A percentile compares a stretch with the other conserved stretches of the same genome.
These are phyloP conservation scores for Tetrax tetrax DNA, from an alignment of 2,113 vertebrate species.

Conservation along the genomic window DNA sequence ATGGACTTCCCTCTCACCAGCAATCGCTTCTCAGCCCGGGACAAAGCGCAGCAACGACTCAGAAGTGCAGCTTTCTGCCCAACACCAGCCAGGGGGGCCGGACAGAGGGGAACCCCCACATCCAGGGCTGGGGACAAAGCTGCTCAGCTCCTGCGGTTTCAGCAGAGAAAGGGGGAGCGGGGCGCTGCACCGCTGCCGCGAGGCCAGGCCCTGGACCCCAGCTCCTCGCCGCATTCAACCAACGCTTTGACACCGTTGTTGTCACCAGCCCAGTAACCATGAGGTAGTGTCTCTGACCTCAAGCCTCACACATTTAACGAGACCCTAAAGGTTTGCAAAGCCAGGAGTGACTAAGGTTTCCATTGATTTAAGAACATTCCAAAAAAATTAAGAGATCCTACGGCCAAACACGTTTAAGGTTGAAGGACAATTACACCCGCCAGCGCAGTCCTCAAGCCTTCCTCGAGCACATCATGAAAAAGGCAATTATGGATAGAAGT, in stretches of 20 bases:
- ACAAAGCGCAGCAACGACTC: neutral
- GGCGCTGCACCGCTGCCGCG: accelerated
- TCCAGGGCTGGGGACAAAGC: neutral
- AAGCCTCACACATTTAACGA: conserved; percentile 8
- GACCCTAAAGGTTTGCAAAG: conserved; percentile 26
- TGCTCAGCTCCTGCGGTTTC: neutral
- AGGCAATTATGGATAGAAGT: neutral
- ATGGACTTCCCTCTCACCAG: neutral
- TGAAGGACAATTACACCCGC: neutral
- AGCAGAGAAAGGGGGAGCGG: neutral
- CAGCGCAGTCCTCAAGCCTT: neutral
- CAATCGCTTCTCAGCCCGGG: accelerated
- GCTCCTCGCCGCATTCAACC: neutral
- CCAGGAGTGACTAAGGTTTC: conserved; percentile 47
- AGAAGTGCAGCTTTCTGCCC: neutral
- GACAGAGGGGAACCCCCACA: neutral
- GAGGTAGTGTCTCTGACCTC: conserved; percentile 58
- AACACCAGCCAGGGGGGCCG: neutral
- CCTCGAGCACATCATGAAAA: neutral
- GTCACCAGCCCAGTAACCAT: conserved; percentile 36
- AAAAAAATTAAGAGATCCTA: neutral
- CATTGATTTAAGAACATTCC: neutral
- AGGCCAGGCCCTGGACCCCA: neutral
- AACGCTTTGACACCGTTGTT: neutral
- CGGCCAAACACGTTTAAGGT: neutral